phyloP scores from a whole-genome alignment of 1,140 invertebrate genomes.

The Drosophila azteca region DNA sequence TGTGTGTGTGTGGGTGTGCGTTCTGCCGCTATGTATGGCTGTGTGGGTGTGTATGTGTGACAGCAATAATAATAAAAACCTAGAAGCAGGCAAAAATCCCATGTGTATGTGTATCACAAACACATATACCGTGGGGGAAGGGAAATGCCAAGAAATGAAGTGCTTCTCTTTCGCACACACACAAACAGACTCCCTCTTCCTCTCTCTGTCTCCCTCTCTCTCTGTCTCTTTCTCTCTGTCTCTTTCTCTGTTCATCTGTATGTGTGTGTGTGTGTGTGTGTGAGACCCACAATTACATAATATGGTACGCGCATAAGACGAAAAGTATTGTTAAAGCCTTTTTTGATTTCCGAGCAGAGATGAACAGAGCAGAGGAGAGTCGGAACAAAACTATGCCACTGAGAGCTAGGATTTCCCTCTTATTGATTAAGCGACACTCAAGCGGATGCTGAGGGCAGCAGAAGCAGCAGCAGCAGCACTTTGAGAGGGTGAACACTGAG shows the following conservation, averaged over 20 bases:
- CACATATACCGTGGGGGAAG: slow-evolving; percentile 37
- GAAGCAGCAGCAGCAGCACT: too few species aligned
- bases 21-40: neutral
- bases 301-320: slow-evolving; percentile 74
- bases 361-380: neutral
- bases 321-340: slow-evolving; percentile 67
- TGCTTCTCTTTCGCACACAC: slow-evolving; percentile 56
- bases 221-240: slow-evolving; percentile 17
- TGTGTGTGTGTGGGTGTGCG: slow-evolving; percentile 4
- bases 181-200: neutral
- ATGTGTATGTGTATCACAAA: slow-evolving; percentile 33
- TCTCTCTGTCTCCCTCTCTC: neutral
- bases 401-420: slow-evolving; percentile 43
- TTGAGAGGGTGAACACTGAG: neutral
- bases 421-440: slow-evolving; percentile 26
- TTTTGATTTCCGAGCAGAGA: slow-evolving; percentile 45
- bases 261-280: slow-evolving; percentile 27
- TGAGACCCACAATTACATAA: slow-evolving; percentile 75
- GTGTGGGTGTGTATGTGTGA: slow-evolving; percentile 33
- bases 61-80: slow-evolving; percentile 74
- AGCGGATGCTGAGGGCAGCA: neutral
- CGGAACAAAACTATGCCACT: slow-evolving; percentile 39
- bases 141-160: slow-evolving; percentile 78
- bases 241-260: slow-evolving; percentile 5
- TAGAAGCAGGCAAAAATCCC: slow-evolving; percentile 63